Evolutionary conservation across 2,113 vertebrate genomes (phyloP).

Genomic region (Trachemys scripta): DNA sequence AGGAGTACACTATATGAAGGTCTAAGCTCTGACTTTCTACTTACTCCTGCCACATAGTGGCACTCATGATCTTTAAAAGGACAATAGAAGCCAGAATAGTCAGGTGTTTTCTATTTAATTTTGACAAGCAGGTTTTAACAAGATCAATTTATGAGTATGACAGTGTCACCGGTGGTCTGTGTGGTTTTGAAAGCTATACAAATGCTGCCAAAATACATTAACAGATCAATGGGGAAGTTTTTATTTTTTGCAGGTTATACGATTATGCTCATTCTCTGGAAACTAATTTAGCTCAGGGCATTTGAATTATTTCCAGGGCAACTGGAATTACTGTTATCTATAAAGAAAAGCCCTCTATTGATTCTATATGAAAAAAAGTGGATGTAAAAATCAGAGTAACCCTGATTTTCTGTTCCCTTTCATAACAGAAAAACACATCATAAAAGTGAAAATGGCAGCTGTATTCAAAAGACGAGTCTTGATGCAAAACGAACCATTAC

Average conservation of each 20-base stretch:
- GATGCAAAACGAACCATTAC: background rate
- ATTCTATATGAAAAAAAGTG: background rate
- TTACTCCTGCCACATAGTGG: conserved; percentile 56
- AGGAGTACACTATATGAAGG: background rate
- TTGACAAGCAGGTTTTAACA: conserved; percentile 55
- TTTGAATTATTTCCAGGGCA: background rate
- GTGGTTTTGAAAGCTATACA: conserved; percentile 45
- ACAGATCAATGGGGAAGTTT: conserved; percentile 54
- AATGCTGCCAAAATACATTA: conserved; percentile 66
- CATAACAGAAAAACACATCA: fast-evolving
- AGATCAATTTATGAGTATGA: conserved; percentile 44
- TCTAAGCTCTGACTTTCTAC: background rate
- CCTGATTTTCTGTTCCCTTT: background rate
- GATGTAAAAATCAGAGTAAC: background rate
- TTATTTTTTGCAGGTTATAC: conserved; percentile 46
- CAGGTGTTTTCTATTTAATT: conserved; percentile 64
- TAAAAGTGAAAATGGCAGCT: background rate
- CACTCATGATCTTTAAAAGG: conserved; percentile 26
- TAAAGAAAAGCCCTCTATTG: background rate
- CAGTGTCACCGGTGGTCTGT: conserved; percentile 59
- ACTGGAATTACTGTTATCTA: background rate
- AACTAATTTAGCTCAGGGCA: background rate
- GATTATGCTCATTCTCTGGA: background rate
- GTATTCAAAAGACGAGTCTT: background rate
- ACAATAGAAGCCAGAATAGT: background rate